Base-by-base conservation (phyloP, 2,888 invertebrate genomes). In the Drosophila setosimentum region DNA sequence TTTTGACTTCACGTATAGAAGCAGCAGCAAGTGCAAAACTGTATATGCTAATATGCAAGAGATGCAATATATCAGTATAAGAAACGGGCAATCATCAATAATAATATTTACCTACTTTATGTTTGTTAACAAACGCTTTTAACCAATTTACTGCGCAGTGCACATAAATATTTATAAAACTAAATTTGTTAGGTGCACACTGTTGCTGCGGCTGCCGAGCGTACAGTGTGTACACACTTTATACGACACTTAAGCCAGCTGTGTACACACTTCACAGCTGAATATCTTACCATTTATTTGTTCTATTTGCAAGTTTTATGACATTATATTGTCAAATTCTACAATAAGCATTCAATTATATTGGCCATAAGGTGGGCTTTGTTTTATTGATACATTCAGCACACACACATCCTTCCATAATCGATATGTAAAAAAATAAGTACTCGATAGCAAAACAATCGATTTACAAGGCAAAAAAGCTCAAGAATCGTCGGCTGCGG, bases 101-200 rank as follows among this genome's bases (percentile, higher is more conserved):
- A 24, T 16, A 45, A 24, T 3, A 27, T 35, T 48, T n/a, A 27
- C 71, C 16, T 35, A 70, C 87, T 50, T 49, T 3, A 35, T 3
- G n/a, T 3, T n/a, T 2, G 7, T 16, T 13, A 54, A 78, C 45
- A 58, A 65, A 64, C 50, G 49, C 18, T 63, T 66, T 65, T 30
- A 18, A 16, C 1, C 7, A 49, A 55, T 63, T 51, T 67, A 84
- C 65, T 87, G 68, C 82, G 87, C 68, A 84, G 73, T 87, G 67
- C 73, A 82, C 67, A 78, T 49, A 78, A 75, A 71, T 64, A 50
- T 8, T 48, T 45, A 21, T 40, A 5, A 42, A 58, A 42, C 11
- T 24, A 50, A 62, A 49, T 13, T 1, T 1, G 0, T 11, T 67
- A 24, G 37, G 75, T 42, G 3, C 51, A 80, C 78, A 83, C 63